Evolutionary conservation across 1,140 invertebrate genomes (phyloP).

Genomic region (Apocrypta bakeri): DNA sequence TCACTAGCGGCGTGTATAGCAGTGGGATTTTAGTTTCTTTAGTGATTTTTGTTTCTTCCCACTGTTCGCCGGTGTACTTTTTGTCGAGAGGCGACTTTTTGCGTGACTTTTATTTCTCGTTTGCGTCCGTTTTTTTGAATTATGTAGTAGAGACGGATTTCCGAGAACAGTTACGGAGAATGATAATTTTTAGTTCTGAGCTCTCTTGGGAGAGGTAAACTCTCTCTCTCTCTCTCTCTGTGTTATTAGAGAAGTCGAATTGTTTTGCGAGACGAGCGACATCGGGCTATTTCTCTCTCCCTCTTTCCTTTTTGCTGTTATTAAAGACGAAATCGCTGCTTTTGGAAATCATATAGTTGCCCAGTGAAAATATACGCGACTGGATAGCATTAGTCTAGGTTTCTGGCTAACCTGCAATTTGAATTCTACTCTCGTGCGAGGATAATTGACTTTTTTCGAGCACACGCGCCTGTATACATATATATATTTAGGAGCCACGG

Average conservation of each 20-base stretch:
- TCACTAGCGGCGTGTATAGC: not conserved
- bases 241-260: constrained; percentile 2
- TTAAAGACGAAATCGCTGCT: not conserved
- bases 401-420: not conserved
- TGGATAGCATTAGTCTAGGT: not conserved
- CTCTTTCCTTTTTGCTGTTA: not conserved
- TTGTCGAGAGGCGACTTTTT: not conserved
- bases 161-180: not conserved
- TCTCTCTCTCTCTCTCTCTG: not conserved
- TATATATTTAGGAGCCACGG: not conserved
- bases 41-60: not conserved
- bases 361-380: too few species aligned
- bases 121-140: not conserved
- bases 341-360: not conserved
- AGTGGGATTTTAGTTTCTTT: too few species aligned
- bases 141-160: constrained; percentile 2
- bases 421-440: not conserved
- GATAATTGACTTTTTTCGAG: not conserved
- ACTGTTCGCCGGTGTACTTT: not conserved
- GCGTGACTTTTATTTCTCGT: constrained; percentile 1
- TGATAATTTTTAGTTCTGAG: not conserved
- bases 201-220: not conserved
- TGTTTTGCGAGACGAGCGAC: not conserved
- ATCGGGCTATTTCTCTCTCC: not conserved
- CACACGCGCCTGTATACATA: not conserved